These are phyloP conservation scores for Polyommatus icarus DNA, from an alignment of 2,888 invertebrate species.

Conservation along the genomic window DNA sequence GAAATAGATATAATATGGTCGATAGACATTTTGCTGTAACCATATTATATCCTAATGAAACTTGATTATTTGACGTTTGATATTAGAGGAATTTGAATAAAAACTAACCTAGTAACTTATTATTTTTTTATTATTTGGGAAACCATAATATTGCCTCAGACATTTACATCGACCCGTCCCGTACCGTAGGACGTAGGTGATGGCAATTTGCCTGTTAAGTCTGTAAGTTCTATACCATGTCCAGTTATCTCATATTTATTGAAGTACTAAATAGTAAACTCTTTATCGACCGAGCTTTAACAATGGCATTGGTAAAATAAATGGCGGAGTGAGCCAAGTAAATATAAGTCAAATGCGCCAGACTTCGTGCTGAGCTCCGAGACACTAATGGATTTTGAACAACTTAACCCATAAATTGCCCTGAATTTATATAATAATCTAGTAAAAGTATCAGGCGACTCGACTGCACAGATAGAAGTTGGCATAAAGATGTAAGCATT, in stretches of 20 bases:
- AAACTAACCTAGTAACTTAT: no score
- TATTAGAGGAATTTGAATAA: no score
- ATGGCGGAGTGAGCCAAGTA: conserved; percentile 15
- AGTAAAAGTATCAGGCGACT: conserved; percentile 18
- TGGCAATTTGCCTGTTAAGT: no score
- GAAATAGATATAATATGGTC: neutral
- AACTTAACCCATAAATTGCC: conserved; percentile 28
- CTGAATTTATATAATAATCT: conserved; percentile 21
- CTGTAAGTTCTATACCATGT: neutral
- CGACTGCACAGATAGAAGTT: neutral
- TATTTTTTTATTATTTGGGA: no score
- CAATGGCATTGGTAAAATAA: conserved; percentile 18
- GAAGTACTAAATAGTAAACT: neutral
- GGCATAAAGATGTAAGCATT: neutral
- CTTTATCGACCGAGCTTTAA: neutral
- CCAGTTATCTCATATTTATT: neutral
- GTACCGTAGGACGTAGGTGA: no score
- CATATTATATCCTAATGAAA: no score
- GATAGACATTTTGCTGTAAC: no score
- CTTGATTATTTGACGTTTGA: no score
- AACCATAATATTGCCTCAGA: no score
- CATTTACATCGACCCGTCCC: no score
- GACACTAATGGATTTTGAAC: conserved; percentile 23
- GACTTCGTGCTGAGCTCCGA: conserved; percentile 7
- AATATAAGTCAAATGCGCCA: conserved; percentile 14